Conservation (phyloP, 37 sponge, comb jelly and placozoan species). For the Eunapius fragilis region DNA sequence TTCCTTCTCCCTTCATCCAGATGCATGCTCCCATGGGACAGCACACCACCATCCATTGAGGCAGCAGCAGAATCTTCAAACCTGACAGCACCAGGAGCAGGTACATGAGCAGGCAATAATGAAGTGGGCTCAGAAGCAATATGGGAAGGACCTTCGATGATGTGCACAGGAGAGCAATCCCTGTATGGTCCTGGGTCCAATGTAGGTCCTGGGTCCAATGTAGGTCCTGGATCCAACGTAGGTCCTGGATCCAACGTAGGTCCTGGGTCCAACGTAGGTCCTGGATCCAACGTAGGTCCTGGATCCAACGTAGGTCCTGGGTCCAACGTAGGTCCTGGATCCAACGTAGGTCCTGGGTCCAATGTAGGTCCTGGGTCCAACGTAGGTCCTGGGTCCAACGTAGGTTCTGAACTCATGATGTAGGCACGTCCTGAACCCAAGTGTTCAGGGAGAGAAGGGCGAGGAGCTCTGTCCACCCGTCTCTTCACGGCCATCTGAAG, state of each 20-base stretch:
- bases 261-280: background rate
- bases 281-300: background rate
- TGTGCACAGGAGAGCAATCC: too few species aligned
- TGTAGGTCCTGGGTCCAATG: too few species aligned
- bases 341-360: background rate
- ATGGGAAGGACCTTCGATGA: too few species aligned
- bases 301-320: background rate
- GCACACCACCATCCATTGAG: background rate
- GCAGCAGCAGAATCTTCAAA: background rate
- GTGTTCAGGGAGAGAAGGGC: background rate
- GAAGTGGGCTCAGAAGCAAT: background rate
- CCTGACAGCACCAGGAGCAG: too few species aligned
- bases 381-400: background rate
- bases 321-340: background rate
- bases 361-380: background rate
- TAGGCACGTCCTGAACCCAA: background rate
- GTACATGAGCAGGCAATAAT: too few species aligned
- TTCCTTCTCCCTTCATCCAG: background rate
- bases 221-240: too few species aligned
- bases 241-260: background rate
- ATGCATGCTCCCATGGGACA: background rate
- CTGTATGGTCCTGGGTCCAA: too few species aligned
- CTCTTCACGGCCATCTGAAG: slow-evolving; percentile 59
- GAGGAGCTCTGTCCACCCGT: slow-evolving; percentile 46
- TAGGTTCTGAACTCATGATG: background rate